Evolutionary conservation across 2,888 invertebrate genomes (phyloP), one percentile per base, ranked within the genome.

Genomic region (Drosophila multiciliata): DNA sequence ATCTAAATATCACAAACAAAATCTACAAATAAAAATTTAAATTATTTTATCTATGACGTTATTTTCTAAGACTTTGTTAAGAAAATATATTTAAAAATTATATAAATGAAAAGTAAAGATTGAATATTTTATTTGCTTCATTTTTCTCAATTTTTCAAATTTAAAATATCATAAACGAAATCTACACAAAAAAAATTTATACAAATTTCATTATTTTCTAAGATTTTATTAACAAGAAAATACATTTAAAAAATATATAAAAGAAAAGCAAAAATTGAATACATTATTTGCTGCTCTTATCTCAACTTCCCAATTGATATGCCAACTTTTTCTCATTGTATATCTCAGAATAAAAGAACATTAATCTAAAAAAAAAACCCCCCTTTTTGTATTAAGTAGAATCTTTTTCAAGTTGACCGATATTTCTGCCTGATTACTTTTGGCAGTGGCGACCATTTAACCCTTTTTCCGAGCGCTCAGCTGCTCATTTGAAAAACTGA

Each of bases 351-450:
- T 32, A 20, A n/a, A 20, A 42, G 20, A 11, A n/a, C 7, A 17
- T n/a, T 23, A 17, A 20, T n/a, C n/a, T 42, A 0, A 9, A n/a
- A 42, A 57, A 0, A 1, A 0, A 32, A n/a, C n/a, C 26, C 29
- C 29, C 29, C 0, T 0, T 48, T 48, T 26, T 26, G 9, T 5
- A 36, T n/a, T 49, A n/a, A 2, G 0, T 6, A 8, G 36, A 23
- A 38, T 50, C 20, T n/a, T 61, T 26, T 33, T 35, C 8, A 6
- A 33, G 12, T n/a, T 55, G 63, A 11, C 35, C n/a, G 49, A 49
- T 65, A 59, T 75, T 61, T 72, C 32, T 17, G 60, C 52, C 40
- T 66, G 55, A 78, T 70, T 61, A 33, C 53, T 17, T 36, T 55
- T 59, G 32, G 7, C 36, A 53, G 50, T 45, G 48, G 23, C 29